Evolutionary conservation across 2,113 vertebrate genomes (phyloP), one percentile per base, ranked within the genome.

Genomic region (Phaethon lepturus): DNA sequence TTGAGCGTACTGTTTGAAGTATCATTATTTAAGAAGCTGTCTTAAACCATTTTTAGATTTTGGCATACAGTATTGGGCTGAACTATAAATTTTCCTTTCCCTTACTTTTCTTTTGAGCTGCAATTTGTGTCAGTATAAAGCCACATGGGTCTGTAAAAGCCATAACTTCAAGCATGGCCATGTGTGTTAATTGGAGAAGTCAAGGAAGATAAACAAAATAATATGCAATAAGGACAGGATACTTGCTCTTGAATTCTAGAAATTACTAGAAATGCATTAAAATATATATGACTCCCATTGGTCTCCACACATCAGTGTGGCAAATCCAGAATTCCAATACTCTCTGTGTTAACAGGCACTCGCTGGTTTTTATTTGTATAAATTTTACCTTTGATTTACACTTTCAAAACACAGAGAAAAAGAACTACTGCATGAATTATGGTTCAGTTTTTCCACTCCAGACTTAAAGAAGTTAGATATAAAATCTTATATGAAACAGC

Each of bases 171-270:
- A 94, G 86, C 58, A 90, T 42, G 42, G 62, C 74, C 56, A 49
- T 90, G 74, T 69, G 73, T 93, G 91, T 92, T 97, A 95, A 94
- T 93, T 95, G 89, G 74, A 62, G 18, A 86, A 96, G 69, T 92
- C 94, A 93, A 87, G 87, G 74, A 96, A 95, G 91, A 96, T 45
- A 95, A 96, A 97, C 77, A 94, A 91, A 95, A 85, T 95, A 93
- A 95, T 93, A 93, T 59, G 58, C 58, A 82, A 59, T 20, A 73
- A 86, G 86, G 93, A 94, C 83, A 87, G 89, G 66, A 87, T 68
- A 69, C 25, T 93, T 60, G 45, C 25, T 89, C 80, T 87, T 82
- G 62, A 91, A 91, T 95, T 90, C 31, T 87, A 79, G 89, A 93
- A 92, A 87, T 86, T 0, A 52, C 56, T 68, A 78, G 50, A 96